A percentile compares a stretch with the other conserved stretches of the same genome.
Evolutionary conservation across 2,888 invertebrate species (phyloP).

Genomic region (Drosophila percnosoma): DNA sequence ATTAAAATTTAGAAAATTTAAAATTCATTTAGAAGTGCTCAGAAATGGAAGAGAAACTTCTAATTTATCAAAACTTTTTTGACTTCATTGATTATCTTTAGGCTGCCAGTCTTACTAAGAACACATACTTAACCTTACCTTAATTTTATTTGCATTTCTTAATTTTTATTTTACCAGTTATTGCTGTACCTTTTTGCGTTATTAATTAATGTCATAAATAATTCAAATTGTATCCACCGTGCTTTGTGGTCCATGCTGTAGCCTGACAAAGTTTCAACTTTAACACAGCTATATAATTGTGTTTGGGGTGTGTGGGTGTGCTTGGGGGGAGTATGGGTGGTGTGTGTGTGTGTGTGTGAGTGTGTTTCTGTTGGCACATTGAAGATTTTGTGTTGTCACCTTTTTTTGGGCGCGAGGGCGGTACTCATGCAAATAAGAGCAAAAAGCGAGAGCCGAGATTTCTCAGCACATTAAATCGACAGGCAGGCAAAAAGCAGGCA

Average conservation of each 20-base stretch:
- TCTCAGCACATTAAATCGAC: constrained; percentile 71
- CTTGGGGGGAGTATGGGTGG: constrained; percentile 1
- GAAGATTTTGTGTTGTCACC: constrained; percentile 77
- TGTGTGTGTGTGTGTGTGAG: constrained; percentile 11
- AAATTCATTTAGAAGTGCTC: background rate
- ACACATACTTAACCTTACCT: background rate
- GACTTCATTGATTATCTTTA: background rate
- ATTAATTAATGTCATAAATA: constrained; percentile 6
- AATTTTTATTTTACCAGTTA: background rate
- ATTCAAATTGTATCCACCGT: constrained; percentile 1
- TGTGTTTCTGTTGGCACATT: constrained; percentile 70
- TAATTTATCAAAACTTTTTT: background rate
- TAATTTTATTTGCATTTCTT: background rate
- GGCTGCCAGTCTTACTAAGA: background rate
- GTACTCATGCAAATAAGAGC: constrained; percentile 65
- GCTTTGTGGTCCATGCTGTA: constrained; percentile 8
- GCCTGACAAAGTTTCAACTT: constrained; percentile 47
- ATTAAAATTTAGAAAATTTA: too few relatives aligned
- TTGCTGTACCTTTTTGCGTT: background rate
- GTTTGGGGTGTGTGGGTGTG: constrained; percentile 4
- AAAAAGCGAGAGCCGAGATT: constrained; percentile 62
- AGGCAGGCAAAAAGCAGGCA: constrained; percentile 44
- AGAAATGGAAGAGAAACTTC: background rate
- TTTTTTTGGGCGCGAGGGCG: constrained; percentile 53
- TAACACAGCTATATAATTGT: constrained; percentile 24